A percentile compares a stretch with the other conserved stretches of the same genome.
phyloP scores from a whole-genome alignment of 2,888 invertebrate genomes.

The Schrankia costaestrigalis region DNA sequence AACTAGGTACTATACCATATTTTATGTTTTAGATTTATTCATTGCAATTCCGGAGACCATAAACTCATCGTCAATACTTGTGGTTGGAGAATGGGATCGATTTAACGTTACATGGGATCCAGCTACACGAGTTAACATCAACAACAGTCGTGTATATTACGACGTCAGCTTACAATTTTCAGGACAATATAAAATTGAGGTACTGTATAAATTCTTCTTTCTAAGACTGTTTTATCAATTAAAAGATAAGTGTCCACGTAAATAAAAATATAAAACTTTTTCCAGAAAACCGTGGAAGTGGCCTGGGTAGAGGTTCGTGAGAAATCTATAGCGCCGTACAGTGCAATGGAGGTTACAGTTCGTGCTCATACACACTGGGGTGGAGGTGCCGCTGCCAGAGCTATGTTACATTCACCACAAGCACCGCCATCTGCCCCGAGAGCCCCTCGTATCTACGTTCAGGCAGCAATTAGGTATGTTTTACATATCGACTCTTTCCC shows the following conservation, averaged over 20 bases:
- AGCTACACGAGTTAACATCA: slow-evolving; percentile 87
- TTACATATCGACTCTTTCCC: not conserved
- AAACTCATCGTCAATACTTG: slow-evolving; percentile 82
- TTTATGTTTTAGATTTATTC: slow-evolving; percentile 57
- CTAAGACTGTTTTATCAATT: too few species aligned
- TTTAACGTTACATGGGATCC: slow-evolving; percentile 93
- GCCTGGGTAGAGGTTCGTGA: slow-evolving; percentile 65
- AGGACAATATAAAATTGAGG: slow-evolving; percentile 81
- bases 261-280: too few species aligned
- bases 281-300: slow-evolving; percentile 74
- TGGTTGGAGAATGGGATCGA: slow-evolving; percentile 87
- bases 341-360: slow-evolving; percentile 85
- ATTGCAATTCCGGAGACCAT: slow-evolving; percentile 89
- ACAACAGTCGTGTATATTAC: slow-evolving; percentile 91
- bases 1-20: not conserved
- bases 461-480: slow-evolving; percentile 38
- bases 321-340: slow-evolving; percentile 82
- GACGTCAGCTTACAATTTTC: slow-evolving; percentile 85
- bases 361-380: slow-evolving; percentile 94
- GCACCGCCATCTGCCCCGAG: slow-evolving; percentile 89
- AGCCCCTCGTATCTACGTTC: slow-evolving; percentile 86
- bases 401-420: slow-evolving; percentile 87
- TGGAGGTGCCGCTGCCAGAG: slow-evolving; percentile 82
- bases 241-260: too few species aligned
- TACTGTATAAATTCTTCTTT: slow-evolving; percentile 30